phyloP scores from a whole-genome alignment of 2,113 vertebrate species.

The Ranitomeya imitator region DNA sequence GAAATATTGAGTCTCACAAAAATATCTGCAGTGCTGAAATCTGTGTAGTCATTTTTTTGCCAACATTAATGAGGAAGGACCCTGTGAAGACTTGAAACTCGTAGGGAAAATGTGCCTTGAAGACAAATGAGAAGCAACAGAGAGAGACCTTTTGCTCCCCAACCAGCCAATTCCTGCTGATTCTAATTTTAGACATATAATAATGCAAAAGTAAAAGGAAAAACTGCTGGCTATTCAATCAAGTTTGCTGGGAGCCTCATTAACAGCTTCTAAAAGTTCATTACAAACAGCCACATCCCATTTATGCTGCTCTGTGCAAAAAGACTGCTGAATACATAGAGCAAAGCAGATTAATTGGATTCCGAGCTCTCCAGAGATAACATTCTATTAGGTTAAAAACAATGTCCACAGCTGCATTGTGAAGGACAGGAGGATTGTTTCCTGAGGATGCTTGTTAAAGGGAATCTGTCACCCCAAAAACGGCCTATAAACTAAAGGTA shows the following conservation, averaged over 20 bases:
- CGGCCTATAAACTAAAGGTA: too few relatives aligned
- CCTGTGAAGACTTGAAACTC: neutral
- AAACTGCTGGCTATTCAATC: conserved; percentile 54
- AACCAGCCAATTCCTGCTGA: conserved; percentile 30
- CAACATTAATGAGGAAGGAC: conserved; percentile 24
- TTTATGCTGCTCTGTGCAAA: conserved; percentile 53
- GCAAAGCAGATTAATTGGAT: conserved; percentile 23
- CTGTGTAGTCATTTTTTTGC: conserved; percentile 10
- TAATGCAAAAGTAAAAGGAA: conserved; percentile 50
- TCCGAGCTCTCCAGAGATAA: conserved; percentile 37
- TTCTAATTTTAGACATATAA: conserved; percentile 53
- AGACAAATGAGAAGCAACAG: conserved; percentile 42
- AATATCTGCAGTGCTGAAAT: neutral
- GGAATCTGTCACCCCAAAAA: too few relatives aligned
- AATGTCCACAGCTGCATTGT: neutral
- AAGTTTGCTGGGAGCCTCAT: conserved; percentile 48
- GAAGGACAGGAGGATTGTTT: neutral
- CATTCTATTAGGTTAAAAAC: conserved; percentile 2
- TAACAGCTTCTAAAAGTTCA: conserved; percentile 55
- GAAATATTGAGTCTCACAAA: neutral
- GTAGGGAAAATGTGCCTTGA: conserved; percentile 31
- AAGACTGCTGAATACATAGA: conserved; percentile 49
- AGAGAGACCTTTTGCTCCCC: conserved; percentile 45
- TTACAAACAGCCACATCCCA: conserved; percentile 53
- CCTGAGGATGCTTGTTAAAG: neutral